Evolutionary conservation across 2,888 invertebrate genomes (phyloP), one percentile per base, ranked within the genome.

Genomic region (Dilophus febrilis): DNA sequence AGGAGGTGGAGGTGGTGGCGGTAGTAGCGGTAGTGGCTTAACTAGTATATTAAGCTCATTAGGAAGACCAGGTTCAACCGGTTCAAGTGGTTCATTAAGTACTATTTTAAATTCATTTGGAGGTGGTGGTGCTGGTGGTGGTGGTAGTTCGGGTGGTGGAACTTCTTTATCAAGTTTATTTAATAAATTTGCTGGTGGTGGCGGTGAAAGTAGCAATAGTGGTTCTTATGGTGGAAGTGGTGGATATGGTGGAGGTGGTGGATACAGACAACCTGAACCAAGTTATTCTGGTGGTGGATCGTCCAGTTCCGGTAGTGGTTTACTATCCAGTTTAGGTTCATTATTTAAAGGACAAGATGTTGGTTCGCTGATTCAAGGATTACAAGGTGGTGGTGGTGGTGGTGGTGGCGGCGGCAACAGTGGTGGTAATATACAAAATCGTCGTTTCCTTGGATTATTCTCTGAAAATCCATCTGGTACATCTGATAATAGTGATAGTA

Each of bases 371-470:
- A 26, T 33, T 19, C 26, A 26, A 16, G 38, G 35, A 17, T 12
- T 35, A 2, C 28, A 26, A 5, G 22, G 22, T n/a, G 39, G 39
- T 16, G 22, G 26, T 22, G 22, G 39, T 17, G 39, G 38, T 11
- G 38, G 38, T 8, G 16, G 34, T 8, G 31, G 38, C 14, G 26
- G 16, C 3, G 28, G 34, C 14, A 18, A 34, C 13, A 28, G 40
- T 7, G 40, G 48, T 27, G 48, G 55, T 26, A 54, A 51, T 2
- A 41, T 54, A 35, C 51, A 48, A 40, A 60, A 59, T 2, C 55
- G 55, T 40, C 54, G 56, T 44, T 53, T 59, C 28, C 57, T 59
- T 11, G 61, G 61, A 1, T 50, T 62, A n/a, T 62, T 61, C 44
- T 59, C 53, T 40, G 61, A 62, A 48, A 60, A 58, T 43, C 12